Evolutionary conservation across 1,140 invertebrate genomes (phyloP).

Genomic region (Trichonephila clavata): DNA sequence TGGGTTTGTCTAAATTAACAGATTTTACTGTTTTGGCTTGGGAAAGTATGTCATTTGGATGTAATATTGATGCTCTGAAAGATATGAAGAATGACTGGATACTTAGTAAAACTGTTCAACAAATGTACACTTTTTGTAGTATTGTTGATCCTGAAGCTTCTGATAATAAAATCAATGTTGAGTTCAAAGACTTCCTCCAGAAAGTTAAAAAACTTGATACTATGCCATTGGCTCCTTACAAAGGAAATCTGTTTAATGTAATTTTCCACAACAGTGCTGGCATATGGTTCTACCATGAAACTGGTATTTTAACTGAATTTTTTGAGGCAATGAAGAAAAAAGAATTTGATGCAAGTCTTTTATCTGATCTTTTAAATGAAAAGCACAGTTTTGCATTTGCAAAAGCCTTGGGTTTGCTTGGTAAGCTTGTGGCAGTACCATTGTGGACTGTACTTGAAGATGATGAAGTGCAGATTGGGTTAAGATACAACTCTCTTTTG

Average conservation of each 20-base stretch:
- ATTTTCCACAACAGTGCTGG: conserved; percentile 75
- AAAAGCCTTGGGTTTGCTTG: conserved; percentile 59
- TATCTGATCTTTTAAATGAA: conserved; percentile 65
- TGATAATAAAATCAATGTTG: not conserved
- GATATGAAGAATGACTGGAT: not conserved
- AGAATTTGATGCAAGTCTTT: not conserved
- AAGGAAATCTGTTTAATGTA: conserved; percentile 67
- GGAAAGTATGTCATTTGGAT: conserved; percentile 68
- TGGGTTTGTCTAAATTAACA: conserved; percentile 66
- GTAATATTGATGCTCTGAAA: not conserved
- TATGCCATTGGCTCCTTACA: conserved; percentile 58
- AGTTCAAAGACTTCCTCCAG: conserved; percentile 61
- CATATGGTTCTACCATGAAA: conserved; percentile 74
- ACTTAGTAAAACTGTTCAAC: conserved; percentile 66
- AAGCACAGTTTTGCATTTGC: conserved; percentile 71
- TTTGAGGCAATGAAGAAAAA: conserved; percentile 62
- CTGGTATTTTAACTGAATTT: conserved; percentile 57
- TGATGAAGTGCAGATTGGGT: conserved; percentile 62
- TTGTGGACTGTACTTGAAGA: conserved; percentile 74
- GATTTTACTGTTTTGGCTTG: conserved; percentile 72
- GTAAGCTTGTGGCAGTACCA: conserved; percentile 68
- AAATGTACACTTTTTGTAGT: conserved; percentile 58
- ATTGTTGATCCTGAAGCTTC: conserved; percentile 41
- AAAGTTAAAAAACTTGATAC: conserved; percentile 54
- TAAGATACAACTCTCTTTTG: conserved; percentile 62